Evolutionary conservation across 2,113 vertebrate genomes (phyloP), one percentile per base, ranked within the genome.

Genomic region (Myanophis thanlyinensis): DNA sequence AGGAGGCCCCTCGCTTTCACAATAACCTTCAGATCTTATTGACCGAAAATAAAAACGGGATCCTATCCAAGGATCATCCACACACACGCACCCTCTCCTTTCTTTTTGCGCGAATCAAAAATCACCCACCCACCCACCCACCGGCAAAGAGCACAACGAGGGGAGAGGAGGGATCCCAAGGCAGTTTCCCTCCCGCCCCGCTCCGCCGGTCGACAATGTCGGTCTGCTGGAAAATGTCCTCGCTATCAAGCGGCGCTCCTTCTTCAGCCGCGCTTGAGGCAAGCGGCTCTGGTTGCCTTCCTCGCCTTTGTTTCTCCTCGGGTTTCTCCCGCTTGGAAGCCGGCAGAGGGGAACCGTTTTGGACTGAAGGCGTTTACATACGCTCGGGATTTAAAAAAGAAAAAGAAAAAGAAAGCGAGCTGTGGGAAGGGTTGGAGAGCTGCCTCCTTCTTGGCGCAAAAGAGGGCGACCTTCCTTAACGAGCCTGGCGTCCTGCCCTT

Each of bases 1-100:
- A 86, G 93, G 89, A 90, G 91, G 91, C 91, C 59, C 35, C 85
- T 88, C 40, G 56, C 35, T 56, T n/a, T 73, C 90, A 91, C 4
- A 35, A 48, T 22, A 89, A 47, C 95, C 94, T 89, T 62, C 90
- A 89, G 85, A 23, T 80, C 87, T 3, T 87, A 30, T 12, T 49
- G 91, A 30, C 48, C 56, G 56, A 22, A 91, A 53, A 67, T 30
- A 62, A 90, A 86, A 80, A 27, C 67, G 51, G 90, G 1, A 92
- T 90, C 90, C 88, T 86, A 47, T 67, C 84, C 7, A 22, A 62
- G 27, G 46, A 51, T 25, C 3, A 46, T 3, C 46, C 25, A 10
- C 89, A 10, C 25, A 9, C 54, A 0, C 53, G 1, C 27, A 1
- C 62, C 30, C 62, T 59, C 15, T 10, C 27, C 27, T 20, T 47